Percentiles rank a stretch among this genome's conserved stretches.
phyloP scores from a whole-genome alignment of 1,140 invertebrate genomes.

The Drosophila equinoxialis region DNA sequence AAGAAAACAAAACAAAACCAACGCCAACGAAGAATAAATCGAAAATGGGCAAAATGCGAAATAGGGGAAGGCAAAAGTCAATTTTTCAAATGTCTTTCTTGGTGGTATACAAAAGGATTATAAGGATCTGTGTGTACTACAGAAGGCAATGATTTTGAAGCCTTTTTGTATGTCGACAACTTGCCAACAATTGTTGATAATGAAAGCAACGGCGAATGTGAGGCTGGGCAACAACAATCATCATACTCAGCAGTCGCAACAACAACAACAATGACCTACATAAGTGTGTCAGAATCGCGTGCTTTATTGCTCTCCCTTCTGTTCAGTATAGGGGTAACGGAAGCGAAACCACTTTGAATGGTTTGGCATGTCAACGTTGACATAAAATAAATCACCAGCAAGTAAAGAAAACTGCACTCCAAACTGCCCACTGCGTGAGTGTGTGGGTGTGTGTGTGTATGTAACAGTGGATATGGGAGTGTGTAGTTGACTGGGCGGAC shows the following conservation, averaged over 20 bases:
- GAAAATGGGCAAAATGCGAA: conserved; percentile 34
- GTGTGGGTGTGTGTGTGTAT: conserved; percentile 31
- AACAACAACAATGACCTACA: conserved; percentile 36
- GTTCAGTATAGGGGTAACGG: conserved; percentile 47
- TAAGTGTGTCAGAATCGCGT: conserved; percentile 67
- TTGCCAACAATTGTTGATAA: conserved; percentile 66
- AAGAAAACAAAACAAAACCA: conserved; percentile 31
- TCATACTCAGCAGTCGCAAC: not conserved
- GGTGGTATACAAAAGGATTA: conserved; percentile 5
- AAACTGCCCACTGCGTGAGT: conserved; percentile 42
- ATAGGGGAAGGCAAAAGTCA: conserved; percentile 34
- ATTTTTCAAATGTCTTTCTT: conserved; percentile 65
- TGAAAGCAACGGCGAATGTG: conserved; percentile 43
- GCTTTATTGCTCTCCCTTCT: conserved; percentile 67
- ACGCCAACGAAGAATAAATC: conserved; percentile 42
- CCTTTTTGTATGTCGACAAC: conserved; percentile 17
- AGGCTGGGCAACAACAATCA: conserved; percentile 19
- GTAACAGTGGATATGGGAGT: not conserved
- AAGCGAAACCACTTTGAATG: conserved; percentile 81
- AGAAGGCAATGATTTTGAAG: conserved; percentile 16
- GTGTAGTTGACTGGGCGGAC: conserved; percentile 27
- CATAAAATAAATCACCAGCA: conserved; percentile 80
- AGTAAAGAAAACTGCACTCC: conserved; percentile 70
- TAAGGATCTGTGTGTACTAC: not conserved
- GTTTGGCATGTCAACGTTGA: conserved; percentile 82